Base-by-base conservation (phyloP, 2,888 invertebrate species). In the Bombylius discolor region DNA sequence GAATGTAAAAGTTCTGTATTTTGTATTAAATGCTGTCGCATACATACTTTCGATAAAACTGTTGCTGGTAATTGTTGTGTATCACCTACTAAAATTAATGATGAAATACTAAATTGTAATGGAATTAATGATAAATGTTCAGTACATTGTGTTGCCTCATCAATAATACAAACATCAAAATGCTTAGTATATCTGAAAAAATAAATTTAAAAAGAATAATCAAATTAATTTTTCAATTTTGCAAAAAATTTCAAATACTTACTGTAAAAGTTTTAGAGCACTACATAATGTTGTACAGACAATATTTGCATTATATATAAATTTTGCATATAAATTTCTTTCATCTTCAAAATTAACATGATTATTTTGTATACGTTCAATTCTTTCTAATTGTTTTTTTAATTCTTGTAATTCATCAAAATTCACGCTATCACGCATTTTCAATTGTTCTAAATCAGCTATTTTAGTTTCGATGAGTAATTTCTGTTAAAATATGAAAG, bases 111-210 rank as follows among this genome's bases (percentile, higher is more conserved):
- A 60, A 89, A 81, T 66, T 83, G 80, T 49, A 93, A 76, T 0
- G 93, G 93, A 61, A 90, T 81, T 60, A 93, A 73, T 4, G 84
- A 81, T 72, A 90, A 91, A 1, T 88, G 82, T 71, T 95, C 95
- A 45, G 81, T 83, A 61, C 88, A 87, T 68, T 92, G 91, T 0
- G 90, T 88, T 31, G 94, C 92, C 76, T 94, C 91, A 72, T 91
- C 91, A 53, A 92, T 80, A 54, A 91, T 85, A 64, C 90, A 90
- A 57, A 83, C 77, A 51, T 82, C 80, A 56, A 79, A 77, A 52
- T 67, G 67, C 49, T 65, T 63, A 0, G 60, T 57, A 50, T 58
- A 61, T 23, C 62, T 63, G 44, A 4, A 58, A 31, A 13, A 36
- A 49, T 42, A n/a, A n/a, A 45, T 12, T 33, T 2, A 51, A 23